phyloP scores from a whole-genome alignment of 1,140 invertebrate genomes.

The Ceratosolen solmsi region DNA sequence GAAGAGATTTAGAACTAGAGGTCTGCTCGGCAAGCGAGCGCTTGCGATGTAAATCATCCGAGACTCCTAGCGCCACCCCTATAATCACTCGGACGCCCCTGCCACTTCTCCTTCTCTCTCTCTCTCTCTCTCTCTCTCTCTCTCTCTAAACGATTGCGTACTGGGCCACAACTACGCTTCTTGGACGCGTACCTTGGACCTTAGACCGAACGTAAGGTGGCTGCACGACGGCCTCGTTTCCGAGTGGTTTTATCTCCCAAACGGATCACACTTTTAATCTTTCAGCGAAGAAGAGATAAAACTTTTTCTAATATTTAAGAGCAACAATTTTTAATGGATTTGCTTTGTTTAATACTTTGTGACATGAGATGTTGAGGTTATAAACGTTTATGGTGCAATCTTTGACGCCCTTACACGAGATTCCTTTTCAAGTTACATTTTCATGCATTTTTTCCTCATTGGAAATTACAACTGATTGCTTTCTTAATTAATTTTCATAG shows the following conservation, averaged over 20 bases:
- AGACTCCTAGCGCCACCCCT: conserved; percentile 66
- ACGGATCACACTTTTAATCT: conserved; percentile 36
- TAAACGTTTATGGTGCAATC: neutral
- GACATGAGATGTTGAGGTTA: neutral
- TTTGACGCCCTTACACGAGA: neutral
- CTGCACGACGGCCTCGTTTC: conserved; percentile 17
- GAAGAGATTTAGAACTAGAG: conserved; percentile 64
- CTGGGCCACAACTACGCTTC: neutral
- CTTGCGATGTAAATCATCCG: conserved; percentile 66
- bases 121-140: neutral
- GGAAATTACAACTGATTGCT: too few species aligned
- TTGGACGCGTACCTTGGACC: neutral
- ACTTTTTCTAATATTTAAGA: conserved; percentile 26
- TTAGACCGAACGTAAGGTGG: neutral
- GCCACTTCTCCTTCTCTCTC: conserved; percentile 14
- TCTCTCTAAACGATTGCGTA: neutral
- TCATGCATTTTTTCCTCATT: neutral
- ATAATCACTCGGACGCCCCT: conserved; percentile 62
- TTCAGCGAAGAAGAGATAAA: neutral
- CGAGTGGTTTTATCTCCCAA: conserved; percentile 24
- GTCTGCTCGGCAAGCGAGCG: conserved; percentile 41
- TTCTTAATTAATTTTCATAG: too few species aligned
- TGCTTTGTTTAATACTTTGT: neutral
- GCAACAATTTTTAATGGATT: neutral
- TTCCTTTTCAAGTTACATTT: neutral